Conservation (phyloP, 2,888 invertebrate genomes). For the Pasiphila rectangulata region DNA sequence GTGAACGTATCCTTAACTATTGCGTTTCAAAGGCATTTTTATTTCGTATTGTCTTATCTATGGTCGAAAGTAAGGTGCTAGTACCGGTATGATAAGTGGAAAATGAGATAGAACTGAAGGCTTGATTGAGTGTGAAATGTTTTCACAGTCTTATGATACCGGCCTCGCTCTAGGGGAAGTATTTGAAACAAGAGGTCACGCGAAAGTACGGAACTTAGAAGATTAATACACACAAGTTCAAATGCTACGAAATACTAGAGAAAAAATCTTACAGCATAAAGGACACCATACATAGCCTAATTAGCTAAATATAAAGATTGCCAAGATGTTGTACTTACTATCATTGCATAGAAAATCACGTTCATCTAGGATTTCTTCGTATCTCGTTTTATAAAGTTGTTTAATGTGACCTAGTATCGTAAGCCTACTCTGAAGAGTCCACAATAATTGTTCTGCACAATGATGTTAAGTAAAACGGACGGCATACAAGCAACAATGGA, state of each 20-base stretch:
- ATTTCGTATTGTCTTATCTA: constrained; percentile 80
- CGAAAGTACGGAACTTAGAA: constrained; percentile 24
- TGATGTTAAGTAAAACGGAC: constrained; percentile 27
- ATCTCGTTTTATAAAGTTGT: no score
- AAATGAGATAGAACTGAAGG: neutral
- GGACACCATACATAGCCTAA: constrained; percentile 33
- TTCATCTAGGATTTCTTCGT: no score
- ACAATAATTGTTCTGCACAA: no score
- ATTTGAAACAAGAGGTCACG: constrained; percentile 22
- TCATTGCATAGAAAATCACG: constrained; percentile 17
- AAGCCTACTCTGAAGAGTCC: no score
- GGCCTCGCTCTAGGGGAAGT: constrained; percentile 33
- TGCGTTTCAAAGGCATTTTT: constrained; percentile 75
- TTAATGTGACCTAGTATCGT: no score
- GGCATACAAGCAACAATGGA: constrained; percentile 67
- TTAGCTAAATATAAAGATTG: constrained; percentile 30
- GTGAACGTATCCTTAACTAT: constrained; percentile 73
- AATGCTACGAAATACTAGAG: constrained; percentile 33
- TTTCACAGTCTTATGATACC: constrained; percentile 30
- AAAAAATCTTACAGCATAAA: constrained; percentile 29
- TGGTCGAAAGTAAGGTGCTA: constrained; percentile 61
- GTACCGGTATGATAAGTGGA: constrained; percentile 36
- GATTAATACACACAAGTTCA: constrained; percentile 28
- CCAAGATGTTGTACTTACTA: constrained; percentile 25
- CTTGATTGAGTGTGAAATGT: neutral